phyloP scores from a whole-genome alignment of 2,797 vertebrate species.

The Megalops cyprinoides region DNA sequence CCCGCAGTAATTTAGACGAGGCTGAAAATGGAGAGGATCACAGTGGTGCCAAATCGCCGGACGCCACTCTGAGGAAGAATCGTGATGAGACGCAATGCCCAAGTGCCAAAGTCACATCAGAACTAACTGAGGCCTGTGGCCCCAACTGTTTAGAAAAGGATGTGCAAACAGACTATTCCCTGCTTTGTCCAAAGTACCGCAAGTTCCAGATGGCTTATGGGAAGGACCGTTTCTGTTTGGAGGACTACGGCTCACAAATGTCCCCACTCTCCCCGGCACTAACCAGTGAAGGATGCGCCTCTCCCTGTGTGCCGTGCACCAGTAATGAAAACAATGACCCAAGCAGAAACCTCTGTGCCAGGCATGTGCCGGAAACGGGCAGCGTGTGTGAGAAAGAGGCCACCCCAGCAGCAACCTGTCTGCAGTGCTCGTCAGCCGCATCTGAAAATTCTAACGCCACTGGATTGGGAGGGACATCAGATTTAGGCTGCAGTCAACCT shows the following conservation, averaged over 20 bases:
- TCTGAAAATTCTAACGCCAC: conserved; percentile 40
- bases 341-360: conserved; percentile 53
- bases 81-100: conserved; percentile 48
- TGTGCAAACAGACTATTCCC: conserved; percentile 62
- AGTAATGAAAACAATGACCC: conserved; percentile 49
- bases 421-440: conserved; percentile 58
- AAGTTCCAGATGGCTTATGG: conserved; percentile 77
- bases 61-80: conserved; percentile 52
- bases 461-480: conserved; percentile 48
- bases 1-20: conserved; percentile 48
- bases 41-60: conserved; percentile 53
- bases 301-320: conserved; percentile 63
- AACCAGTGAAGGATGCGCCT: conserved; percentile 59
- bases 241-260: conserved; percentile 72
- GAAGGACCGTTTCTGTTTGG: conserved; percentile 74
- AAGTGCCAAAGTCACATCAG: conserved; percentile 38
- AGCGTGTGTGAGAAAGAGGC: conserved; percentile 51
- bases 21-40: conserved; percentile 62
- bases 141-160: conserved; percentile 62
- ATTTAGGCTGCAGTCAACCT: conserved; percentile 46
- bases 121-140: conserved; percentile 41
- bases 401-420: conserved; percentile 35
- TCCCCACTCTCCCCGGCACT: conserved; percentile 59
- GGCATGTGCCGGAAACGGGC: conserved; percentile 63
- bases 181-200: conserved; percentile 76